Evolutionary conservation across 2,888 invertebrate genomes (phyloP).

Genomic region (Agonopterix arenella): DNA sequence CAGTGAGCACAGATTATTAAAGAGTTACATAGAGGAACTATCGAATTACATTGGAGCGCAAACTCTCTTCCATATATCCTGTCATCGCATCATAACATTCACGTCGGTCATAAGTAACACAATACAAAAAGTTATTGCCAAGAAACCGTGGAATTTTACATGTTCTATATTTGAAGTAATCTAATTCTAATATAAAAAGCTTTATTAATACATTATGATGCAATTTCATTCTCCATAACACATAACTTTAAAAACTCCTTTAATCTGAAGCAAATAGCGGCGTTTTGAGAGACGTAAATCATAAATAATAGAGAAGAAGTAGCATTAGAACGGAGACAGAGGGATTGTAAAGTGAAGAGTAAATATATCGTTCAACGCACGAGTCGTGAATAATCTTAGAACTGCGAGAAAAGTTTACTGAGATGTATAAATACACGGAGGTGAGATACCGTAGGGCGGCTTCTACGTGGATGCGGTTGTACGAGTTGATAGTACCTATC

Average conservation of each 20-base stretch:
- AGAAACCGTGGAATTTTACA: background rate
- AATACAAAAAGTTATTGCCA: too few species aligned
- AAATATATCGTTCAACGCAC: conserved; percentile 62
- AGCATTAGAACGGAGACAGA: background rate
- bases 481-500: too few species aligned
- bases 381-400: conserved; percentile 39
- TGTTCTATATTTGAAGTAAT: background rate
- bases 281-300: background rate
- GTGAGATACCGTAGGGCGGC: background rate
- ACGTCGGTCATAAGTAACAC: too few species aligned
- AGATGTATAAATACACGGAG: conserved; percentile 32
- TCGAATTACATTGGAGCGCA: too few species aligned
- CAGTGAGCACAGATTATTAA: too few species aligned
- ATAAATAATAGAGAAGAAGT: background rate
- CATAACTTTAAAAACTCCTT: conserved; percentile 3
- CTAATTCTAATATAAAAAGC: background rate
- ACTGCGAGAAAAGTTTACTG: conserved; percentile 37
- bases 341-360: conserved; percentile 6
- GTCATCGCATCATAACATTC: too few species aligned
- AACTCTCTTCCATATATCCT: too few species aligned
- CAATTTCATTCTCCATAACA: background rate
- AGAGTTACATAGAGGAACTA: too few species aligned
- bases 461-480: background rate
- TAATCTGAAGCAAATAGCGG: conserved; percentile 2
- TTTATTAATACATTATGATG: conserved; percentile 4